A percentile compares a stretch with the other conserved stretches of the same genome.
Evolutionary conservation across 2,888 invertebrate species (phyloP).

Genomic region (Lumbricus terrestris): DNA sequence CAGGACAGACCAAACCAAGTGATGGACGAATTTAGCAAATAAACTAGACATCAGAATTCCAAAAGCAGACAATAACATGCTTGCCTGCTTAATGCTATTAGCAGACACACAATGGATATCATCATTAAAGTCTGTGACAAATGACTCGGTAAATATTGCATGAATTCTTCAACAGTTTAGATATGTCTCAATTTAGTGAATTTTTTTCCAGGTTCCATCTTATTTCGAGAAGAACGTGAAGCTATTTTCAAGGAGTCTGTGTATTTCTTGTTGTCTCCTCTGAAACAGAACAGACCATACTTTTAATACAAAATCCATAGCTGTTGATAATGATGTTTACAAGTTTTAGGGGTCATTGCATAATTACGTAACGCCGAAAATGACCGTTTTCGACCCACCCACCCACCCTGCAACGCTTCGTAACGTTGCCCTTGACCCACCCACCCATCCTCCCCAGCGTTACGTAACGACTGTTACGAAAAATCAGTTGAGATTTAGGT

Average conservation of each 20-base stretch:
- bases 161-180: background rate
- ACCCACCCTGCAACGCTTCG: no score
- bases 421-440: no score
- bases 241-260: slow-evolving; percentile 49
- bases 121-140: slow-evolving; percentile 4
- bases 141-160: background rate
- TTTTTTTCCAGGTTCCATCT: slow-evolving; percentile 34
- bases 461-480: no score
- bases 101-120: background rate
- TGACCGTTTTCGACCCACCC: no score
- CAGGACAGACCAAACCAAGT: no score
- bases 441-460: no score
- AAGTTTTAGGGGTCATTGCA: background rate
- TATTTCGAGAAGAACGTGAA: slow-evolving; percentile 45
- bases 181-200: slow-evolving; percentile 32
- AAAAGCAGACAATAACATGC: background rate
- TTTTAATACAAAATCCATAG: background rate
- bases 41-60: background rate
- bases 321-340: background rate
- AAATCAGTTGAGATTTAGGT: no score
- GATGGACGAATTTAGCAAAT: background rate
- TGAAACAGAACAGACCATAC: slow-evolving; percentile 29
- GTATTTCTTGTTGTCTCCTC: slow-evolving; percentile 52
- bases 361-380: no score
- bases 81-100: no score